Base-by-base conservation (phyloP, 2,113 vertebrate genomes). In the Malurus melanocephalus region DNA sequence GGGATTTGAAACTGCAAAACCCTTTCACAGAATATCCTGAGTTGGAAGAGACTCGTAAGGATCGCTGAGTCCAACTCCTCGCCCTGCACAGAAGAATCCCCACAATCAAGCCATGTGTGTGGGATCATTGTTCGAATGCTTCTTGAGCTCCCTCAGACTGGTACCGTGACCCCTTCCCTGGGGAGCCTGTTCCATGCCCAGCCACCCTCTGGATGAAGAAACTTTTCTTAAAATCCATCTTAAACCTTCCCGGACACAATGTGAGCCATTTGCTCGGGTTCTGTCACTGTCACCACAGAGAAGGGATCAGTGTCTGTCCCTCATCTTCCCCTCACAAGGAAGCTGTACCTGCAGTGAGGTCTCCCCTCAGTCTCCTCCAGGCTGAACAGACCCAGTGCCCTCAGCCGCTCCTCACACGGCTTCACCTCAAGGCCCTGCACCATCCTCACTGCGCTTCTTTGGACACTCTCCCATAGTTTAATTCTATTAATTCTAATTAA, bases 391-490 rank as follows among this genome's bases (percentile, higher is more conserved):
- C 10, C 55, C n/a, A 53, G 5, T 46, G 15, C 4, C 23, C 40
- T 77, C 55, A 69, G 28, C 0, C 7, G 1, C 23, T 68, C 46
- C 23, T 40, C 55, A 13, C 1, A 16, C 0, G 0, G 22, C 15
- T 32, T 53, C 55, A 3, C 14, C 46, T 49, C 53, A 68, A 3
- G 23, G n/a, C 2, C 8, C n/a, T 76, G 38, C 55, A 28, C 10
- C n/a, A 33, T n/a, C 16, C 3, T 26, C 4, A 1, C 22, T 15
- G 15, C 1, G 22, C 21, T 45, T 9, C 18, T 38, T 10, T 55
- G 56, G 23, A 45, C 11, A 8, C 32, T 45, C 38, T 59, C 15
- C 18, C 32, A 59, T 1, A 26, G 21, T 21, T 51, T 32, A 9
- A 45, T 11, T 33, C 33, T 33, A 33, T 33, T 33, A 33, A 33